Percentiles rank a stretch among this genome's conserved stretches.
Evolutionary conservation across 2,888 invertebrate species (phyloP).

Genomic region (Andrena bicolor): DNA sequence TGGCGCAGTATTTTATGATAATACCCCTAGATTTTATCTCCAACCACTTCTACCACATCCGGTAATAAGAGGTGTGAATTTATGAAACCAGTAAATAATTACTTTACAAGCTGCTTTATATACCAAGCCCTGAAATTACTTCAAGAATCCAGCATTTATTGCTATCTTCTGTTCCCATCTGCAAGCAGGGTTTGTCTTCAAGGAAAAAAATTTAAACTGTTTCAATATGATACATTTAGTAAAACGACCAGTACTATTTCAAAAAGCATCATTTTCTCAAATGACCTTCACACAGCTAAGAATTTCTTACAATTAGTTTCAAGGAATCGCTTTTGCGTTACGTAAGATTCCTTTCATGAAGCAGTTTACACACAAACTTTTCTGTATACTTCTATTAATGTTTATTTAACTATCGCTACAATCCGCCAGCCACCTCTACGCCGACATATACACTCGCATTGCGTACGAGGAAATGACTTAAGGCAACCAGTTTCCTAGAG

Average conservation of each 20-base stretch:
- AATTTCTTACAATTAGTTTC: not conserved
- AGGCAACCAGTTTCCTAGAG: constrained; percentile 52
- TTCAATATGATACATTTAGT: not conserved
- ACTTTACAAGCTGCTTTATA: no score
- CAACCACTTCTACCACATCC: no score
- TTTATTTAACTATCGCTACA: constrained; percentile 4
- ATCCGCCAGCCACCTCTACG: constrained; percentile 3
- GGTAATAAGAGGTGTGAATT: no score
- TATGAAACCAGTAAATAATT: no score
- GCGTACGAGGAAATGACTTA: constrained; percentile 47
- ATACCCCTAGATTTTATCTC: no score
- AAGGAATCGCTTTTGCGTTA: not conserved
- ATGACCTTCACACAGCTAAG: not conserved
- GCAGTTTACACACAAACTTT: constrained; percentile 4
- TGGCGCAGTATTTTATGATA: no score
- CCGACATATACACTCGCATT: constrained; percentile 5
- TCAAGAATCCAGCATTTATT: no score
- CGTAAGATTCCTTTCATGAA: not conserved
- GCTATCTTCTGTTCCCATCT: no score
- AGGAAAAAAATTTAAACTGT: no score
- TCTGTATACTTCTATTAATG: not conserved
- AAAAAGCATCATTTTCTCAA: not conserved
- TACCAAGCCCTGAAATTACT: no score
- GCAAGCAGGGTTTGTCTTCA: no score
- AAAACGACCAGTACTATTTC: not conserved